phyloP scores from a whole-genome alignment of 2,888 invertebrate species.

The Adelphocoris suturalis region DNA sequence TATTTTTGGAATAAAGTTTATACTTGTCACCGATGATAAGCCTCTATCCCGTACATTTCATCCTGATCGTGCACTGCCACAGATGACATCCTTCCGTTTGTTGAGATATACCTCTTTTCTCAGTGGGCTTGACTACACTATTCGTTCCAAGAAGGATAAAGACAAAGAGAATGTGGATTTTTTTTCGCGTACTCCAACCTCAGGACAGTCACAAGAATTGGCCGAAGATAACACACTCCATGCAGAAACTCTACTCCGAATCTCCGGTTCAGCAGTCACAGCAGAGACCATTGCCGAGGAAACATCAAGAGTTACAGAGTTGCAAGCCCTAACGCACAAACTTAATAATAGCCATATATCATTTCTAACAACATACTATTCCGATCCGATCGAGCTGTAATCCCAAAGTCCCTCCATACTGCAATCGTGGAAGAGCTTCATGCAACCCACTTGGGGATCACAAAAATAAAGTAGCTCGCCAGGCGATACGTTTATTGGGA shows the following conservation, averaged over 20 bases:
- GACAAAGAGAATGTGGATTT: conserved; percentile 74
- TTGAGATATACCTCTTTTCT: not conserved
- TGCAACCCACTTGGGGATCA: conserved; percentile 21
- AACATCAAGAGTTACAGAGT: no score
- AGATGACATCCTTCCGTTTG: no score
- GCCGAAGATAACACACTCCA: not conserved
- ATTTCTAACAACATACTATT: conserved; percentile 62
- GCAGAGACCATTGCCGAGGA: no score
- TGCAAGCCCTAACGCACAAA: not conserved
- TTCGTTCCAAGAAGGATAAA: conserved; percentile 71
- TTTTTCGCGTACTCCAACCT: conserved; percentile 70
- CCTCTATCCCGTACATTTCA: conserved; percentile 70
- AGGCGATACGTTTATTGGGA: no score
- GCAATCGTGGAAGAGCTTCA: conserved; percentile 76
- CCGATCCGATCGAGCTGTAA: conserved; percentile 49
- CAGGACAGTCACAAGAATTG: not conserved
- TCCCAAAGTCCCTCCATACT: conserved; percentile 49
- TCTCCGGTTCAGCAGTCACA: no score
- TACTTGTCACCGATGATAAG: conserved; percentile 71
- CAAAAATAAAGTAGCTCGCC: conserved; percentile 61
- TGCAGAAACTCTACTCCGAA: no score
- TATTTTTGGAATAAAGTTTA: conserved; percentile 69
- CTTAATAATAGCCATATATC: conserved; percentile 38
- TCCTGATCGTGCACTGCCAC: conserved; percentile 15
- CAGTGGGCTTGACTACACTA: not conserved